phyloP scores from a whole-genome alignment of 2,888 invertebrate species.

The Pollenia griseotomentosa region DNA sequence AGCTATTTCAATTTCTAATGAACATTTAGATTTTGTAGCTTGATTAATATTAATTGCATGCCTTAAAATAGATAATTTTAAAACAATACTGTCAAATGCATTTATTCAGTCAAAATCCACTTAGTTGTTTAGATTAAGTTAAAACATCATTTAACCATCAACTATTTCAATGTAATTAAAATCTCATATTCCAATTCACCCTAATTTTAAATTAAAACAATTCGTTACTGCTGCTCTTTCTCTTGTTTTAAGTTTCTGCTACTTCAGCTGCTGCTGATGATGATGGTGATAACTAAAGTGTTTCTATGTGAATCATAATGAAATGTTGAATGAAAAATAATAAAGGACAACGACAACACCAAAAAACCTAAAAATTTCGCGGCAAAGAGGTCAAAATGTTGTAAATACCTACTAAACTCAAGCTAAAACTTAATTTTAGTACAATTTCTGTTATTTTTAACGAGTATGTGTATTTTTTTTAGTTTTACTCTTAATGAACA shows the following conservation, averaged over 20 bases:
- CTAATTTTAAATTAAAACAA: constrained; percentile 34
- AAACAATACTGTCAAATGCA: too few species aligned
- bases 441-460: background rate
- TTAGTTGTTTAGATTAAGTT: background rate
- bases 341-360: background rate
- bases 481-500: background rate
- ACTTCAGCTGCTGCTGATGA: too few species aligned
- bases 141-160: background rate
- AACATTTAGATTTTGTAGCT: too few species aligned
- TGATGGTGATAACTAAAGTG: constrained; percentile 36
- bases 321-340: constrained; percentile 27
- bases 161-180: background rate
- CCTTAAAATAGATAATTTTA: too few species aligned
- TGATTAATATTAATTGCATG: too few species aligned
- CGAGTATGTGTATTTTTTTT: background rate
- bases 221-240: background rate
- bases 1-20: too few species aligned
- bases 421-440: constrained; percentile 53
- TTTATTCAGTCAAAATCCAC: too few species aligned
- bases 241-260: background rate
- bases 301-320: constrained; percentile 34
- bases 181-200: too few species aligned
- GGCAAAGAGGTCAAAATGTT: constrained; percentile 60
- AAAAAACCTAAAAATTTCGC: constrained; percentile 18
- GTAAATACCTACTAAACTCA: constrained; percentile 51